A percentile compares a stretch with the other conserved stretches of the same genome.
Conservation (phyloP, 2,797 vertebrate genomes). For the Nyctalus aviator region DNA sequence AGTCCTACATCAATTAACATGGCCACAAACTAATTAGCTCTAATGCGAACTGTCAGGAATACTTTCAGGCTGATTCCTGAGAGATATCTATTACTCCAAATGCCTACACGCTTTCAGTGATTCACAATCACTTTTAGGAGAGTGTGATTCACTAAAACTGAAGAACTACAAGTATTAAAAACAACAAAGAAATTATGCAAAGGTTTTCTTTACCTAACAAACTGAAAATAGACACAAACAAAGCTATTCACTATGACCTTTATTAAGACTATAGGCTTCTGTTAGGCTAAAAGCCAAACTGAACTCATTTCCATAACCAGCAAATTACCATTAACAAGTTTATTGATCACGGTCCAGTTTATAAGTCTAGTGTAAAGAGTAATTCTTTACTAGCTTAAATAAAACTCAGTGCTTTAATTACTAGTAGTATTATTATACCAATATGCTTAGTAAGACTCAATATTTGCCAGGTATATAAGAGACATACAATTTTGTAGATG, state of each 20-base stretch:
- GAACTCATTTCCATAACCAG: constrained; percentile 29
- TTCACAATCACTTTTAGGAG: constrained; percentile 41
- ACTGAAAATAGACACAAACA: constrained; percentile 6
- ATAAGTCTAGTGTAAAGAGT: not conserved
- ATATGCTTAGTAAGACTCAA: not conserved
- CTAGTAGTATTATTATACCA: not conserved
- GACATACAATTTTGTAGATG: constrained; percentile 18
- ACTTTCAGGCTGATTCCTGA: constrained; percentile 42
- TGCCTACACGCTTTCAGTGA: not conserved
- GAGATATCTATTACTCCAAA: constrained; percentile 16
- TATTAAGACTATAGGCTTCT: constrained; percentile 5
- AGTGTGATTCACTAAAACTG: not conserved
- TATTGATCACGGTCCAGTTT: not conserved
- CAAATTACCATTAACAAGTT: constrained; percentile 32
- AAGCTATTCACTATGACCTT: not conserved
- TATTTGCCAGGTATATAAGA: not conserved
- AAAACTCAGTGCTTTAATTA: constrained; percentile 37
- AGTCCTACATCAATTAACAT: constrained; percentile 46
- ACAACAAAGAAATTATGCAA: not conserved
- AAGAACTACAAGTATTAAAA: constrained; percentile 9
- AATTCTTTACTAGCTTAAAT: constrained; percentile 56
- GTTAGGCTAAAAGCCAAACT: not conserved
- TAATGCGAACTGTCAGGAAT: constrained; percentile 45
- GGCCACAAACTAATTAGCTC: constrained; percentile 42
- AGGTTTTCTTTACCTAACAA: not conserved